Conservation (phyloP, 2,888 invertebrate genomes). For the Epistrophella euchroma region DNA sequence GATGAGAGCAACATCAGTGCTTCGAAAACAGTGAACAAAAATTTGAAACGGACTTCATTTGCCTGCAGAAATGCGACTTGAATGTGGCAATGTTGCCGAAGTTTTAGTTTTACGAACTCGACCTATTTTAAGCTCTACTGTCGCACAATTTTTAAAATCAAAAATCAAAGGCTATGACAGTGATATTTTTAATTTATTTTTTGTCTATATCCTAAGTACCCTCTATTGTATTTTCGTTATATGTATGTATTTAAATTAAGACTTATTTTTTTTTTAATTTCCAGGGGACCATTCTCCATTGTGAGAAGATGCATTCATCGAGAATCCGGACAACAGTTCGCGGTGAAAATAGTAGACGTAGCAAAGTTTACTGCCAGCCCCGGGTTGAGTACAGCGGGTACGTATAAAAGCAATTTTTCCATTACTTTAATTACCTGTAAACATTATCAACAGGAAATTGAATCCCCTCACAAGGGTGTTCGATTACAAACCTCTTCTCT, state of each 20-base stretch:
- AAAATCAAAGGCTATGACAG: too few species aligned
- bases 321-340: constrained; percentile 97
- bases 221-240: too few species aligned
- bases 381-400: constrained; percentile 97
- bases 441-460: constrained; percentile 38
- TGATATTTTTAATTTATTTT: too few species aligned
- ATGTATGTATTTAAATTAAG: background rate
- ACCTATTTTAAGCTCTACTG: too few species aligned
- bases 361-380: constrained; percentile 98
- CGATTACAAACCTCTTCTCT: constrained; percentile 12
- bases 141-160: too few species aligned
- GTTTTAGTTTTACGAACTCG: too few species aligned
- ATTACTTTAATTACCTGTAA: constrained; percentile 31
- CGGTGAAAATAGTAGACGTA: constrained; percentile 99
- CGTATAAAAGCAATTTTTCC: constrained; percentile 77
- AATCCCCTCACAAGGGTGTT: constrained; percentile 16
- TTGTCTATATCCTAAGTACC: too few species aligned
- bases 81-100: too few species aligned
- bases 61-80: too few species aligned
- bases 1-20: too few species aligned
- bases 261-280: constrained; percentile 43
- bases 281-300: constrained; percentile 97
- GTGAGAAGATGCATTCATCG: constrained; percentile 97
- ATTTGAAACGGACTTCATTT: too few species aligned
- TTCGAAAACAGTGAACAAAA: too few species aligned